Percentiles rank a stretch among this genome's conserved stretches.
These are phyloP conservation scores for Stylophora pistillata DNA, from an alignment of 64 coral and sea anemone species.

Conservation along the genomic window DNA sequence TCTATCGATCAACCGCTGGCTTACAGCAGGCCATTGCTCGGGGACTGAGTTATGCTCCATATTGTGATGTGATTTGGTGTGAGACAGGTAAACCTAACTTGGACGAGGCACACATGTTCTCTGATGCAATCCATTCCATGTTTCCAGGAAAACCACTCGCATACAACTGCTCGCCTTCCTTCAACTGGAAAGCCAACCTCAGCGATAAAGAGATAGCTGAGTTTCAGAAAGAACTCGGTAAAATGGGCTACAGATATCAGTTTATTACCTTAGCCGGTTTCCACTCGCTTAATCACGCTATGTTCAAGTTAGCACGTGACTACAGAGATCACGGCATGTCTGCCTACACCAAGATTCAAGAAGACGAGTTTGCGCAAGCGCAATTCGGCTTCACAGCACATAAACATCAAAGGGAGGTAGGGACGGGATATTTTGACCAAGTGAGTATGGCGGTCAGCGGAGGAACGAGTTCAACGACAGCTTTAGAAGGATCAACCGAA, in stretches of 20 bases:
- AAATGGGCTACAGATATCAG: constrained; percentile 82
- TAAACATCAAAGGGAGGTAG: constrained; percentile 88
- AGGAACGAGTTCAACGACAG: constrained; percentile 79
- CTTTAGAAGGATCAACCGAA: constrained; percentile 78
- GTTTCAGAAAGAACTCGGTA: constrained; percentile 83
- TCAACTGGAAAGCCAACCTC: constrained; percentile 94
- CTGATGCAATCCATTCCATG: constrained; percentile 77
- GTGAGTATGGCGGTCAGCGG: constrained; percentile 83
- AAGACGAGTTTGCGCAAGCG: constrained; percentile 87
- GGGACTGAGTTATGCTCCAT: constrained; percentile 77
- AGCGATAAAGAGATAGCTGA: constrained; percentile 69
- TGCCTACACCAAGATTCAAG: constrained; percentile 83
- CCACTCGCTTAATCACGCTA: constrained; percentile 83
- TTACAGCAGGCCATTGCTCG: constrained; percentile 87
- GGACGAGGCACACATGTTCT: constrained; percentile 79
- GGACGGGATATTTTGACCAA: constrained; percentile 81
- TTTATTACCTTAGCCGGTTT: constrained; percentile 88
- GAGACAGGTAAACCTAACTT: constrained; percentile 84
- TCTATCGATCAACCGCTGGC: constrained; percentile 68
- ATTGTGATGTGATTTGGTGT: constrained; percentile 83
- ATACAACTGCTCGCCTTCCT: constrained; percentile 88
- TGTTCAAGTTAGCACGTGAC: constrained; percentile 86
- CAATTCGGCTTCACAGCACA: constrained; percentile 78
- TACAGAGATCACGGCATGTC: constrained; percentile 74
- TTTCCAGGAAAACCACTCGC: constrained; percentile 86